These are phyloP conservation scores for Tetropium fuscum DNA, from an alignment of 2,888 invertebrate genomes.

Conservation along the genomic window DNA sequence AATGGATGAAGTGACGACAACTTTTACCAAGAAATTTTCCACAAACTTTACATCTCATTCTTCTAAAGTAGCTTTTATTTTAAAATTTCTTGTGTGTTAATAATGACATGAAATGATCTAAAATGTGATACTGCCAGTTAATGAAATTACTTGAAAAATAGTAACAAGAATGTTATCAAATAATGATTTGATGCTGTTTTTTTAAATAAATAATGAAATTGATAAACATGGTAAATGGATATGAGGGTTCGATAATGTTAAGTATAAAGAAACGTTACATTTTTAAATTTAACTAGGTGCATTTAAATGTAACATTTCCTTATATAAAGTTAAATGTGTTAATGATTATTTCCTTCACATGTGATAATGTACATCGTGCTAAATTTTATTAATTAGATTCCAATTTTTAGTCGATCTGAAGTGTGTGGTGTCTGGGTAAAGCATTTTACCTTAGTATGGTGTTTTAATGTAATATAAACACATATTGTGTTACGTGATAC, in stretches of 20 bases:
- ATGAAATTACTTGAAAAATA: no score
- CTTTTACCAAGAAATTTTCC: no score
- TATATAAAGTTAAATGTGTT: conserved; percentile 17
- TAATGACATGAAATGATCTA: no score
- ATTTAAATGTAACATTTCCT: conserved; percentile 4
- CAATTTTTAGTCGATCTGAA: conserved; percentile 16
- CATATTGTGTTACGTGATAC: conserved; percentile 20
- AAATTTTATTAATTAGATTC: conserved; percentile 15
- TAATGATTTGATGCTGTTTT: no score
- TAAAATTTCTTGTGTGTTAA: no score
- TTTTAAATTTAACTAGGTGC: not conserved
- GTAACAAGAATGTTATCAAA: no score
- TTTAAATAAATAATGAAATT: not conserved
- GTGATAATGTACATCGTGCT: conserved; percentile 36
- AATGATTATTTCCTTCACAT: conserved; percentile 33
- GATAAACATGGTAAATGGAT: conserved; percentile 13
- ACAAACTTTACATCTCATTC: no score
- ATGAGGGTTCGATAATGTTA: conserved; percentile 17
- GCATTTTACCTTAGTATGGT: conserved; percentile 16
- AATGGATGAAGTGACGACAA: conserved; percentile 9
- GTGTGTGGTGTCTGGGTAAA: conserved; percentile 16
- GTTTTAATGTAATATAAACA: conserved; percentile 9
- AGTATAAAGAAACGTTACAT: conserved; percentile 8
- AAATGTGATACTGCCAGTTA: no score
- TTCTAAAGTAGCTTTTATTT: no score